These are phyloP conservation scores for Pseudocheirus occidentalis DNA, from an alignment of 2,797 vertebrate genomes.

Conservation along the genomic window DNA sequence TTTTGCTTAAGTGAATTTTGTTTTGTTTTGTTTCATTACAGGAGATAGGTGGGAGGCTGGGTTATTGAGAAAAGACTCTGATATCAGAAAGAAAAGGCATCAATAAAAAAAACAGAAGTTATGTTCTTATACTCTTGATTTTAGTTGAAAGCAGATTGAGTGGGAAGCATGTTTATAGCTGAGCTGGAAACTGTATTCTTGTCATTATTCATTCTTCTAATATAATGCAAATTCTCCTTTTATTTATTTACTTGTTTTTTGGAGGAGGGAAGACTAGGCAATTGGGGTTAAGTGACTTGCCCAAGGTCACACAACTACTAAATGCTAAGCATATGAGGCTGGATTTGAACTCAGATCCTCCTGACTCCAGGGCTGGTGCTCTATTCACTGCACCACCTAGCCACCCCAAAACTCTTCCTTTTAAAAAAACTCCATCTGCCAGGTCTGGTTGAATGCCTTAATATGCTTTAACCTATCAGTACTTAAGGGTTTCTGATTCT, in stretches of 20 bases:
- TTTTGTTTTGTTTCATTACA: neutral
- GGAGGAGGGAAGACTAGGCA: no score
- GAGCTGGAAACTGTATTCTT: neutral
- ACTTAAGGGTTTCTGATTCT: neutral
- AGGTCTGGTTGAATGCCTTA: neutral
- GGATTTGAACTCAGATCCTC: no score
- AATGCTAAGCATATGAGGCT: no score
- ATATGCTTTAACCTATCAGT: neutral
- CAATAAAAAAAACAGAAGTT: neutral
- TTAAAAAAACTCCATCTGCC: neutral
- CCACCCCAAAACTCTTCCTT: neutral
- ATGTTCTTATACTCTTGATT: conserved; percentile 33
- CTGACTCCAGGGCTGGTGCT: no score
- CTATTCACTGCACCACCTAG: no score
- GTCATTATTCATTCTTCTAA: neutral
- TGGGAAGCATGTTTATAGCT: conserved; percentile 15
- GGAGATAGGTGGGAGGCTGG: neutral
- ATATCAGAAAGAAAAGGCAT: neutral
- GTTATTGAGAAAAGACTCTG: neutral
- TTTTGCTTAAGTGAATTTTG: neutral
- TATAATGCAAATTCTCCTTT: neutral
- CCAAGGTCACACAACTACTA: no score
- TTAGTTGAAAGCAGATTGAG: conserved; percentile 32
- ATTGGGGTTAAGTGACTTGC: no score
- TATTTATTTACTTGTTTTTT: neutral